A percentile compares a stretch with the other conserved stretches of the same genome.
phyloP scores from a whole-genome alignment of 37 sponge, comb jelly and placozoan genomes.

The Axinella damicornis region DNA sequence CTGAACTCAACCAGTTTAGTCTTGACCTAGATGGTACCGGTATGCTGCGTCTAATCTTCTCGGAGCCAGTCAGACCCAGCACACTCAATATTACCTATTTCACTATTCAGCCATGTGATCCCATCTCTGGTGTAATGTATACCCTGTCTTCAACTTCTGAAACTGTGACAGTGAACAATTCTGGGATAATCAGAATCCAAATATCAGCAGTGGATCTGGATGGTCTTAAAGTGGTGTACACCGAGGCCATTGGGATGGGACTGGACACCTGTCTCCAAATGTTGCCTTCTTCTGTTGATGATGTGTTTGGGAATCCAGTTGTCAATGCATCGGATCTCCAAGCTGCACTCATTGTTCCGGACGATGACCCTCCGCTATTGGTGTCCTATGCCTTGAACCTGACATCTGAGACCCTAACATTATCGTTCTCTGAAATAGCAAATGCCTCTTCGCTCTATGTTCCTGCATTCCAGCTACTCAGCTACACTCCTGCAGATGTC shows the following conservation, averaged over 20 bases:
- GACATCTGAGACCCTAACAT: conserved; percentile 57
- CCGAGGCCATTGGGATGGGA: conserved; percentile 49
- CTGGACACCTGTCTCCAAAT: conserved; percentile 65
- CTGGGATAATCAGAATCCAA: conserved; percentile 46
- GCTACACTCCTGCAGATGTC: conserved; percentile 3
- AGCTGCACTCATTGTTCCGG: conserved; percentile 37
- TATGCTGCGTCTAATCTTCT: conserved; percentile 72
- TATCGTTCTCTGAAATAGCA: conserved; percentile 81
- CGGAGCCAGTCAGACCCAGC: conserved; percentile 74
- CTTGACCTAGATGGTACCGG: conserved; percentile 71
- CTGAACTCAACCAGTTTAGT: conserved; percentile 58
- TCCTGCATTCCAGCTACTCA: conserved; percentile 49
- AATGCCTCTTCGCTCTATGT: conserved; percentile 78
- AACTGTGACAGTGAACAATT: conserved; percentile 62
- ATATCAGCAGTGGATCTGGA: conserved; percentile 64
- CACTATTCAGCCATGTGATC: conserved; percentile 59
- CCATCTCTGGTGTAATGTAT: neutral
- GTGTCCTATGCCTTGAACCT: conserved; percentile 63
- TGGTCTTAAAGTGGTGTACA: conserved; percentile 75
- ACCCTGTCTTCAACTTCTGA: conserved; percentile 52
- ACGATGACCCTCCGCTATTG: conserved; percentile 56
- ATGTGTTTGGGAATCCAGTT: conserved; percentile 79
- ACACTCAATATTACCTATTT: conserved; percentile 79
- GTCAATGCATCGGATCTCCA: neutral
- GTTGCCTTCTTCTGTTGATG: conserved; percentile 23